These are phyloP conservation scores for Myotis vivesi DNA, from an alignment of 2,797 vertebrate genomes.

Conservation along the genomic window DNA sequence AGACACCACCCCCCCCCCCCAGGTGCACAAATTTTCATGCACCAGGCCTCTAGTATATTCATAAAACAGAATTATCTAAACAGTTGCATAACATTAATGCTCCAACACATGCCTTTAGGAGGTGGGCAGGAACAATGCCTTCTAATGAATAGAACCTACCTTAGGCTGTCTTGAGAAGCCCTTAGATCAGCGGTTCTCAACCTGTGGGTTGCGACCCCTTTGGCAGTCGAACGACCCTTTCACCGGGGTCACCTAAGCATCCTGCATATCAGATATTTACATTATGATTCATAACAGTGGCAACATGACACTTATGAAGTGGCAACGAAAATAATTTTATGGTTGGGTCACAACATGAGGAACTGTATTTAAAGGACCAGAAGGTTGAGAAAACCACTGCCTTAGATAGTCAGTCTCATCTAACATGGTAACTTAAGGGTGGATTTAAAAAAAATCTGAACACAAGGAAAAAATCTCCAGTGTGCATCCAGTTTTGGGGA, in stretches of 20 bases:
- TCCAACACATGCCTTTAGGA: background rate
- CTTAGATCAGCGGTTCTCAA: background rate
- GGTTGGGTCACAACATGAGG: too few species aligned
- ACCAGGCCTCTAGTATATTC: too few species aligned
- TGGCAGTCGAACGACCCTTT: too few species aligned
- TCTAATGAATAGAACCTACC: background rate
- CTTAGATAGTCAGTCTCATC: background rate
- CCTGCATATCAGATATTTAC: too few species aligned
- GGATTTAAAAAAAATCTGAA: background rate
- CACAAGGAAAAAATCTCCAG: background rate
- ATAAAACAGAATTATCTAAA: background rate
- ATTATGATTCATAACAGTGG: too few species aligned
- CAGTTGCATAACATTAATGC: background rate
- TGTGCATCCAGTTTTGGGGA: background rate
- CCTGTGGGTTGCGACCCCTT: too few species aligned
- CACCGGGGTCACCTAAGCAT: too few species aligned
- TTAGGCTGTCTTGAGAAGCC: background rate
- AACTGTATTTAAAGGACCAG: too few species aligned
- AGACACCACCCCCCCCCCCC: too few species aligned
- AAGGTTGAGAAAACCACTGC: background rate
- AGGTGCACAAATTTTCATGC: too few species aligned
- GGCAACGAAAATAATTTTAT: too few species aligned
- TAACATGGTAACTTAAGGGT: background rate
- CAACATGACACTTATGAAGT: too few species aligned
- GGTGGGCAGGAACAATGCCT: accelerated